phyloP scores from a whole-genome alignment of 2,888 invertebrate species.

The Amphimallon solstitiale region DNA sequence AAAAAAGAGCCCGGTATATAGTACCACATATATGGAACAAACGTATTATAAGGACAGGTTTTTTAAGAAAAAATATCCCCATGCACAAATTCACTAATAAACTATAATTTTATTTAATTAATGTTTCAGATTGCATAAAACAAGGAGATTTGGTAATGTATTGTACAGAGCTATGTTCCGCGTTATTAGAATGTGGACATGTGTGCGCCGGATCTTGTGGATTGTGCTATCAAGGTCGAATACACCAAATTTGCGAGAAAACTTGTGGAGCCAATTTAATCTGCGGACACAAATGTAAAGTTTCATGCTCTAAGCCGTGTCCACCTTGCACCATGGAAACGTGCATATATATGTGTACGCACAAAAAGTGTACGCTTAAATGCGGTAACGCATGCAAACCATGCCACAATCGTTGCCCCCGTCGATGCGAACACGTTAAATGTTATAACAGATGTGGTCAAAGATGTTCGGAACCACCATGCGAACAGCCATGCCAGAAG shows the following conservation, averaged over 20 bases:
- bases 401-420: constrained; percentile 56
- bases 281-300: constrained; percentile 72
- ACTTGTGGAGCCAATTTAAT: constrained; percentile 68
- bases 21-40: no score
- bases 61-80: no score
- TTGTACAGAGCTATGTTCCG: constrained; percentile 64
- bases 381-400: constrained; percentile 62
- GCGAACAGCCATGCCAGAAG: constrained; percentile 61
- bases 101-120: no score
- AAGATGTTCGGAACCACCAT: constrained; percentile 64
- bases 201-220: constrained; percentile 68
- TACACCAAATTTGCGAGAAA: constrained; percentile 69
- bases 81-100: no score
- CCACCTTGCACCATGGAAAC: constrained; percentile 23
- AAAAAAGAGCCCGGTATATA: no score
- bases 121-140: constrained; percentile 7
- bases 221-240: constrained; percentile 68
- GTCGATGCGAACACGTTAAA: constrained; percentile 64
- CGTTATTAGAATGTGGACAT: constrained; percentile 65
- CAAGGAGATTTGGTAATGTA: constrained; percentile 28
- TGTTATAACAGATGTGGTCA: constrained; percentile 65
- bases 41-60: no score
- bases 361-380: constrained; percentile 64
- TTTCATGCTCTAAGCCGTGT: constrained; percentile 68
- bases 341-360: constrained; percentile 60